A percentile compares a stretch with the other conserved stretches of the same genome.
Evolutionary conservation across 2,888 invertebrate species (phyloP).

Genomic region (Melinaea menophilus): DNA sequence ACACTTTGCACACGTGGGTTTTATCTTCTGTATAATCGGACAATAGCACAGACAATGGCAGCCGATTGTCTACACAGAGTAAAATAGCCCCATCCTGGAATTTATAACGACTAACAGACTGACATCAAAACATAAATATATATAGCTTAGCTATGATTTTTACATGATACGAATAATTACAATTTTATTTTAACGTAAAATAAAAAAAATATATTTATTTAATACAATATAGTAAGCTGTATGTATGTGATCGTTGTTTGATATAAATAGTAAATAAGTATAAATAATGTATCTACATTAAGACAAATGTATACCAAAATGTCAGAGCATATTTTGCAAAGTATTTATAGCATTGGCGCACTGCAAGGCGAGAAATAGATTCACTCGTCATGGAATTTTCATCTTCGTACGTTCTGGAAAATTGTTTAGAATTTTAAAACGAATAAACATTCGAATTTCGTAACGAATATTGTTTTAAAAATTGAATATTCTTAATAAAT

Average conservation of each 20-base stretch:
- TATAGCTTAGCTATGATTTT: too few species aligned
- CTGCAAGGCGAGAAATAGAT: constrained; percentile 25
- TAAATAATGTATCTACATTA: too few species aligned
- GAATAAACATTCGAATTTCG: background rate
- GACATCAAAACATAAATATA: background rate
- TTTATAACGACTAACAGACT: background rate
- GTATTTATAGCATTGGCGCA: constrained; percentile 24
- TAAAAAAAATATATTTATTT: too few species aligned
- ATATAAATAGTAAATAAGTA: too few species aligned
- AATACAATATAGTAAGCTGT: too few species aligned
- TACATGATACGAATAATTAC: too few species aligned
- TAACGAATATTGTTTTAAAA: too few species aligned
- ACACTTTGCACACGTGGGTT: background rate
- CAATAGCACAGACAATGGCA: constrained; percentile 24
- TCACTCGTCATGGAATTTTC: constrained; percentile 24
- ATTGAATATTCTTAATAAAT: too few species aligned
- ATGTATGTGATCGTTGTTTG: too few species aligned
- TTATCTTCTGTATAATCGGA: constrained; percentile 25
- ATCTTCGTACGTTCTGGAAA: constrained; percentile 4
- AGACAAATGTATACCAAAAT: constrained; percentile 9
- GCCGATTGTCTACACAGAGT: constrained; percentile 11
- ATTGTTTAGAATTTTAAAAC: background rate
- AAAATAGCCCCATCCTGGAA: background rate
- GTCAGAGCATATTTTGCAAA: constrained; percentile 21
- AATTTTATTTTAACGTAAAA: too few species aligned